Conservation (phyloP, 2,113 vertebrate genomes). For the Chrysemys picta region DNA sequence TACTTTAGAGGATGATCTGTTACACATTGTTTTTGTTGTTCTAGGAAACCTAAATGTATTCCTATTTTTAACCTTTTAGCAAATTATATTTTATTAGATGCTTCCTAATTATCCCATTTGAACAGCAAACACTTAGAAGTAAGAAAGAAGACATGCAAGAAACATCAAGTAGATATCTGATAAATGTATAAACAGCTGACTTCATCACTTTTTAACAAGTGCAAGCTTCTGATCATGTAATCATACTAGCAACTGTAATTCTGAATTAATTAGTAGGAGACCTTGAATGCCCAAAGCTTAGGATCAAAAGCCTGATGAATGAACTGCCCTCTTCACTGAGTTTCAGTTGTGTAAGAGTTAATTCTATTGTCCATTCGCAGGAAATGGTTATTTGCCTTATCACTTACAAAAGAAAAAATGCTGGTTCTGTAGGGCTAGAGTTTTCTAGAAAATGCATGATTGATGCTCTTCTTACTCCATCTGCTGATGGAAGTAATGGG, state of each 20-base stretch:
- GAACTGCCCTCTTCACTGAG: not conserved
- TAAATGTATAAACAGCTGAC: not conserved
- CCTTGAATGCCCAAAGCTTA: not conserved
- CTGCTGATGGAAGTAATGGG: constrained; percentile 65
- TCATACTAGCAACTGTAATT: constrained; percentile 13
- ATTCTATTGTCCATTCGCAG: constrained; percentile 28
- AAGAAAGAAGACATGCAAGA: not conserved
- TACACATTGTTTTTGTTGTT: not conserved
- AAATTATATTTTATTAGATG: not conserved
- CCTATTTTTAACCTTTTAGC: constrained; percentile 28
- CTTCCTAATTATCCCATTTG: constrained; percentile 35
- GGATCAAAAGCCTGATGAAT: constrained; percentile 10
- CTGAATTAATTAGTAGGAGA: constrained; percentile 39
- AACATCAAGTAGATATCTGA: not conserved
- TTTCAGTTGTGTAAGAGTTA: constrained; percentile 4
- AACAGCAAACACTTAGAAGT: constrained; percentile 25
- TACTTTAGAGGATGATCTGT: not conserved
- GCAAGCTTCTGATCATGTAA: not conserved
- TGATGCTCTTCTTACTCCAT: constrained; percentile 63
- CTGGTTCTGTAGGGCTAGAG: constrained; percentile 22
- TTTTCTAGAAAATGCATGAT: constrained; percentile 62
- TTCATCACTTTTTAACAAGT: not conserved
- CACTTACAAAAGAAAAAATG: constrained; percentile 1
- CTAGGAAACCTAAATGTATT: not conserved
- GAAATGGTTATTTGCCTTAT: constrained; percentile 41